Evolutionary conservation across 2,797 vertebrate genomes (phyloP), one percentile per base, ranked within the genome.

Genomic region (Apodemus agrarius): DNA sequence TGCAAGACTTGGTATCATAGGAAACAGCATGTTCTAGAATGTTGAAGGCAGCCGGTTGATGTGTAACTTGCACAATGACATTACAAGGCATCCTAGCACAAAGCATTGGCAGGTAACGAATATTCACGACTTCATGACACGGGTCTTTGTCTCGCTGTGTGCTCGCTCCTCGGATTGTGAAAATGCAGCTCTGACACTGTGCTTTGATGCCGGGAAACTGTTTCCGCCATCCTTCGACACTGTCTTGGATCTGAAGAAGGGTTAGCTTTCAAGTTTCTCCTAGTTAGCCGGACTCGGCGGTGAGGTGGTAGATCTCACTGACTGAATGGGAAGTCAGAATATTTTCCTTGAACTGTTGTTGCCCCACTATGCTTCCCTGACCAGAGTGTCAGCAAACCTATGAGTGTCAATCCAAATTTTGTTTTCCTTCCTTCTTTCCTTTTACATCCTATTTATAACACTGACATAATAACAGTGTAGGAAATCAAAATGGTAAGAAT

Each of bases 1-100:
- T 0, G 43, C 40, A 79, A 90, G 72, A 82, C 65, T 61, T 26
- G n/a, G 74, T n/a, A 19, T 82, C 75, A 19, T 5, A 31, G 89
- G 86, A 95, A 96, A 87, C 31, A 67, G 80, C 78, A 67, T 21
- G 40, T 40, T 92, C 94, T 83, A 54, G 79, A 72, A 54, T 21
- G 34, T 14, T 19, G 52, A 76, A 86, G 80, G 65, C 90, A 81
- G 26, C 67, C 65, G 67, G 75, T 16, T 89, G 90, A 75, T 26
- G 59, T 2, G 37, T 17, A 89, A 49, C 29, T 16, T 54, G 37
- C 37, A 94, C 31, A 34, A 40, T 57, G 83, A 59, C 57, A 13
- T 86, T 82, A 74, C 57, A 81, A 88, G 80, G 69, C 34, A 49
- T 11, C 76, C 61, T 31, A 26, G 12, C 0, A 61, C 52, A 31